Evolutionary conservation across 1,140 invertebrate species (phyloP).

Genomic region (Daktulosphaira vitifoliae): DNA sequence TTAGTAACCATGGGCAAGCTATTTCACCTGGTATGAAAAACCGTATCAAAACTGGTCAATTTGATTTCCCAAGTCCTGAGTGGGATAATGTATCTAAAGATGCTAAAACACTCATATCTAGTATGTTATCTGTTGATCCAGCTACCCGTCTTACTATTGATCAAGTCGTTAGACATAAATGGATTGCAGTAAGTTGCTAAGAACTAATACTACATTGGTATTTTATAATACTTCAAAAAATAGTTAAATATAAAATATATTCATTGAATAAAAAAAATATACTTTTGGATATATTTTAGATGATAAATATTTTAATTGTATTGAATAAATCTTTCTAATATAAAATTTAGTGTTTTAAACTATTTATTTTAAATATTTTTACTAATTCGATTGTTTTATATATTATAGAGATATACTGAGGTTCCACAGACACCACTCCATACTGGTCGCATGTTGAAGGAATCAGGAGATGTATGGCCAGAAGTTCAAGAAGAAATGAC

Average conservation of each 20-base stretch:
- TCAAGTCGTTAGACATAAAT: slow-evolving; percentile 80
- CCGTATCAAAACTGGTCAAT: slow-evolving; percentile 88
- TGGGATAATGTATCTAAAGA: slow-evolving; percentile 90
- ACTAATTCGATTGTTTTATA: slow-evolving; percentile 38
- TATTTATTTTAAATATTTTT: slow-evolving; percentile 13
- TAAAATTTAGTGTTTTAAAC: slow-evolving; percentile 2
- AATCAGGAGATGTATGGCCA: slow-evolving; percentile 85
- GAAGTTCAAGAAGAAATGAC: slow-evolving; percentile 99
- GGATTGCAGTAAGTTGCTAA: slow-evolving; percentile 82
- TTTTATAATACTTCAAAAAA: background rate
- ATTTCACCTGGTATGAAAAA: slow-evolving; percentile 99
- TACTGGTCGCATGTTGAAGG: slow-evolving; percentile 75
- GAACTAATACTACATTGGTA: background rate
- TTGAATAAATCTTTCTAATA: background rate
- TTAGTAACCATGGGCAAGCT: slow-evolving; percentile 90
- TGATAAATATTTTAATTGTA: no score
- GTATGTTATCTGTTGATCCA: slow-evolving; percentile 88
- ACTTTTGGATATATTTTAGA: no score
- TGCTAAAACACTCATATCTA: slow-evolving; percentile 89
- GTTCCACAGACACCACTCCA: slow-evolving; percentile 90
- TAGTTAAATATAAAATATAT: no score
- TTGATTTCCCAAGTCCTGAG: slow-evolving; percentile 92
- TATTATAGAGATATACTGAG: slow-evolving; percentile 62
- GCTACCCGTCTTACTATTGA: slow-evolving; percentile 80
- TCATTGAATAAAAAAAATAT: no score